Evolutionary conservation across 2,888 invertebrate species (phyloP).

Genomic region (Tribolium freemani): DNA sequence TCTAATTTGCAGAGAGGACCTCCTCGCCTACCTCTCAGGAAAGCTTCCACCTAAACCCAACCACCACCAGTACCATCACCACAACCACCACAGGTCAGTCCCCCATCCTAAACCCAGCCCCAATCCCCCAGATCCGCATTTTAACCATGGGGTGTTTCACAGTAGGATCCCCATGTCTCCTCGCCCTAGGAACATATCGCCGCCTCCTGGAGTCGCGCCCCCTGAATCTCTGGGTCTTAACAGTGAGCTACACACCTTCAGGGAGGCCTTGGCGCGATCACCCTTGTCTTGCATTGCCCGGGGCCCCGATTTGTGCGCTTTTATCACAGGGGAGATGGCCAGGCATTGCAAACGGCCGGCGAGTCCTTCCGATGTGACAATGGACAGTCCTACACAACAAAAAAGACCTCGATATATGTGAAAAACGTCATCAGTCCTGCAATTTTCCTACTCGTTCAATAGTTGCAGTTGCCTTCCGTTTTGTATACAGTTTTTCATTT

Average conservation of each 20-base stretch:
- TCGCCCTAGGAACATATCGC: slow-evolving; percentile 70
- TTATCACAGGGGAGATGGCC: slow-evolving; percentile 81
- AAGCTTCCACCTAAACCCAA: slow-evolving; percentile 76
- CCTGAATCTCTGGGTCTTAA: slow-evolving; percentile 66
- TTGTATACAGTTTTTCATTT: slow-evolving; percentile 21
- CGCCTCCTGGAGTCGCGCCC: slow-evolving; percentile 64
- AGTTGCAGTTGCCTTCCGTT: slow-evolving; percentile 38
- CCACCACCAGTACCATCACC: slow-evolving; percentile 67
- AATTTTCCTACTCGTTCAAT: slow-evolving; percentile 32
- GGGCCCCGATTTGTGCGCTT: slow-evolving; percentile 77
- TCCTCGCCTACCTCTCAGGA: slow-evolving; percentile 83
- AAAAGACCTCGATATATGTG: slow-evolving; percentile 82
- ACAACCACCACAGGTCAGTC: slow-evolving; percentile 67
- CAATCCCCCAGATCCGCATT: neutral
- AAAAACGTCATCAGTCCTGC: slow-evolving; percentile 55
- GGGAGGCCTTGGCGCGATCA: slow-evolving; percentile 79
- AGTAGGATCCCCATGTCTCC: slow-evolving; percentile 64
- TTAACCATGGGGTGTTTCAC: neutral
- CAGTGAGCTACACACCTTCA: slow-evolving; percentile 79
- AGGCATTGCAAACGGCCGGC: slow-evolving; percentile 80
- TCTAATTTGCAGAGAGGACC: slow-evolving; percentile 81
- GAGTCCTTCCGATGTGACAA: slow-evolving; percentile 79
- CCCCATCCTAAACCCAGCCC: neutral
- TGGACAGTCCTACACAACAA: slow-evolving; percentile 83
- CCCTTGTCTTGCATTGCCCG: slow-evolving; percentile 66